Percentiles rank a stretch among this genome's conserved stretches.
Conservation (phyloP, 2,888 invertebrate genomes). For the Arrhopalites spinosus region DNA sequence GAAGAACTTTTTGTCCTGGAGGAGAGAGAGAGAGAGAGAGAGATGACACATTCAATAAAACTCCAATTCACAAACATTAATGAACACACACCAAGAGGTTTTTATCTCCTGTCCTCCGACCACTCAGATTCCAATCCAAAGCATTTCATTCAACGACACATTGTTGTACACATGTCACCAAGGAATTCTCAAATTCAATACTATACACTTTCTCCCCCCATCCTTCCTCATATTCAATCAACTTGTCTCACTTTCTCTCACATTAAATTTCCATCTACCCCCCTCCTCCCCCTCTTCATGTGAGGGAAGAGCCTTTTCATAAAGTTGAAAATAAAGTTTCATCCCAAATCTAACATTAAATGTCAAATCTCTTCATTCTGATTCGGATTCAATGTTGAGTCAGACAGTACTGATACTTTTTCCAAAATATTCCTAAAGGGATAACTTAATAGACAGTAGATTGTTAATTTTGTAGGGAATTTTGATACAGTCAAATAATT, state of each 20-base stretch:
- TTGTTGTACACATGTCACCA: too few relatives aligned
- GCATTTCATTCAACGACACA: neutral
- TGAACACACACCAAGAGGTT: slow-evolving; percentile 45
- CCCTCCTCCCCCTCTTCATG: neutral
- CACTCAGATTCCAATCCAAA: slow-evolving; percentile 12
- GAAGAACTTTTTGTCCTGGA: neutral
- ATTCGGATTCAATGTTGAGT: too few relatives aligned
- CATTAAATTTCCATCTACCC: neutral
- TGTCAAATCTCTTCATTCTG: too few relatives aligned
- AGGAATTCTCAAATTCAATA: neutral
- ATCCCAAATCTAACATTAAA: too few relatives aligned
- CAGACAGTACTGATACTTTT: too few relatives aligned
- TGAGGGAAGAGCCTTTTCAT: too few relatives aligned
- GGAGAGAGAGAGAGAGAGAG: slow-evolving; percentile 4
- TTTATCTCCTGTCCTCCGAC: slow-evolving; percentile 37
- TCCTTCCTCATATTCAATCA: neutral
- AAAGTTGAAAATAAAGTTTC: too few relatives aligned
- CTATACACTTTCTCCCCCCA: neutral
- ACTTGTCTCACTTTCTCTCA: neutral
- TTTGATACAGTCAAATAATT: too few relatives aligned
- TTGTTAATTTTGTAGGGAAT: too few relatives aligned
- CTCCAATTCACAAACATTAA: slow-evolving; percentile 44
- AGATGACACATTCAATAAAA: slow-evolving; percentile 47
- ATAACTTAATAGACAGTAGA: too few relatives aligned
- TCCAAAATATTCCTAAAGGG: too few relatives aligned